Evolutionary conservation across 1,140 invertebrate species (phyloP).

Genomic region (Phenacoccus solenopsis): DNA sequence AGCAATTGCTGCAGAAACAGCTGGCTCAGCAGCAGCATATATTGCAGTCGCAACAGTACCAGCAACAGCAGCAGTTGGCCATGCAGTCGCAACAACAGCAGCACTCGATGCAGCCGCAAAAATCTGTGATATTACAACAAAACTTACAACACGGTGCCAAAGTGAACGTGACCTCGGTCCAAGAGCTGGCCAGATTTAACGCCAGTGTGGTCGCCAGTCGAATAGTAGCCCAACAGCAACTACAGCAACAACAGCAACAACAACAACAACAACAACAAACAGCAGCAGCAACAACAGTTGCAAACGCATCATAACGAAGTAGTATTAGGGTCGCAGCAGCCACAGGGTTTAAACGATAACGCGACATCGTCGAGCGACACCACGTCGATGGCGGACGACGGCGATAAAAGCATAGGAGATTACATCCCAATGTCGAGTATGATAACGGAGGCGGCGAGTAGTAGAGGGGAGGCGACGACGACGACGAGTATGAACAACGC

Average conservation of each 20-base stretch:
- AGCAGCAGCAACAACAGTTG: neutral
- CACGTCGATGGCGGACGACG: too few relatives aligned
- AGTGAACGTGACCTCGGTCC: too few relatives aligned
- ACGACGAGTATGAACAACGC: too few relatives aligned
- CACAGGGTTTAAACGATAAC: neutral
- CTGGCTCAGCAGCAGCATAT: conserved; percentile 19
- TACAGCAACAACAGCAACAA: neutral
- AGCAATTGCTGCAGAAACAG: conserved; percentile 24
- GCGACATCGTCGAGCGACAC: neutral
- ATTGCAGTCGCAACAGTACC: conserved; percentile 26
- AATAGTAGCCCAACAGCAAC: neutral
- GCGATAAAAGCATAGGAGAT: too few relatives aligned
- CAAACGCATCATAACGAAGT: too few relatives aligned
- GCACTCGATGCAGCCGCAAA: conserved; percentile 26
- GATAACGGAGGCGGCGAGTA: too few relatives aligned
- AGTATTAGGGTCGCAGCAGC: too few relatives aligned
- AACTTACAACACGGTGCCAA: conserved; percentile 21
- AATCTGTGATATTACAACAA: conserved; percentile 23
- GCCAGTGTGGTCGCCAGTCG: neutral
- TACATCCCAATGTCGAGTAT: too few relatives aligned
- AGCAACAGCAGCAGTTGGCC: conserved; percentile 11
- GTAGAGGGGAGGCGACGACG: too few relatives aligned
- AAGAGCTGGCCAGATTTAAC: too few relatives aligned
- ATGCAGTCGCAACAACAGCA: conserved; percentile 22
- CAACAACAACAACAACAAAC: neutral